A percentile compares a stretch with the other conserved stretches of the same genome.
phyloP scores from a whole-genome alignment of 1,140 invertebrate species.

The Eciton burchellii region DNA sequence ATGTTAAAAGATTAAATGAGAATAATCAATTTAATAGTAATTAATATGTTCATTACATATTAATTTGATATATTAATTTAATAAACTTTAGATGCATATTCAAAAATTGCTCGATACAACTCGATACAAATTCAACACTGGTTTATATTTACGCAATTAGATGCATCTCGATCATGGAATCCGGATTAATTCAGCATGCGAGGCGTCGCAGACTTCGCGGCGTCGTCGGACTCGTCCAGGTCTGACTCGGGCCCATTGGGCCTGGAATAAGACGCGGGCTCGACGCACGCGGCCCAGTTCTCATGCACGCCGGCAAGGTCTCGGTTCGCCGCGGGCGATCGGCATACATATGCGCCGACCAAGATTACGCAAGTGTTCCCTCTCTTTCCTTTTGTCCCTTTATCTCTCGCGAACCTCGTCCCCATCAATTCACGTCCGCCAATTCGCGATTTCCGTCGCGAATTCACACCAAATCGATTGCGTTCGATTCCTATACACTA shows the following conservation, averaged over 20 bases:
- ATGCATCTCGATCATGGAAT: conserved; percentile 2
- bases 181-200: background rate
- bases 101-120: background rate
- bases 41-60: too few species aligned
- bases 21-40: too few species aligned
- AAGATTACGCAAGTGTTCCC: conserved; percentile 79
- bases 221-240: conserved; percentile 48
- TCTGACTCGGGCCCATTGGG: conserved; percentile 43
- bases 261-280: conserved; percentile 50
- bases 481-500: background rate
- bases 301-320: conserved; percentile 83
- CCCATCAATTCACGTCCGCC: conserved; percentile 1
- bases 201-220: conserved; percentile 52
- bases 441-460: conserved; percentile 9
- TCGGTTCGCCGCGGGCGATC: conserved; percentile 79
- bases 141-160: background rate
- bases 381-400: conserved; percentile 44
- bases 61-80: background rate
- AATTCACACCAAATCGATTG: background rate
- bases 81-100: background rate
- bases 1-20: too few species aligned
- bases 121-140: background rate
- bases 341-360: conserved; percentile 76
- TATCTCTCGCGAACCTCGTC: background rate
- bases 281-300: conserved; percentile 81